These are phyloP conservation scores for Holocentrus rufus DNA, from an alignment of 2,797 vertebrate genomes.

Conservation along the genomic window DNA sequence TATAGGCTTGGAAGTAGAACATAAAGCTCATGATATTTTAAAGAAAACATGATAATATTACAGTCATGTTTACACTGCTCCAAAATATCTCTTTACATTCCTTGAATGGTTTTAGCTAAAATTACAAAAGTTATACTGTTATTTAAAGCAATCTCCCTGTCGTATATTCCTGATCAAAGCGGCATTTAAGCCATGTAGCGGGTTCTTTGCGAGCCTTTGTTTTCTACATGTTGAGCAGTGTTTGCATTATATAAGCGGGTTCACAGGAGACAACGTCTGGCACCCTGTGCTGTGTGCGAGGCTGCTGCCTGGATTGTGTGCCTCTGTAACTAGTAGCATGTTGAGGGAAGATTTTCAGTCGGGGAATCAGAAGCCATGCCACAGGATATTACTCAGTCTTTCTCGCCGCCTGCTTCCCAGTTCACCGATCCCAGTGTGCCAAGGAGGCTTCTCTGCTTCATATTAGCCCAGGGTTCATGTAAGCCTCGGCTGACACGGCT, in stretches of 20 bases:
- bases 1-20: slow-evolving; percentile 6
- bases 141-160: background rate
- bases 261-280: slow-evolving; percentile 45
- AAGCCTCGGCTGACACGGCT: slow-evolving; percentile 70
- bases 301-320: slow-evolving; percentile 36
- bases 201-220: background rate
- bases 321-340: slow-evolving; percentile 68
- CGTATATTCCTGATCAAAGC: slow-evolving; percentile 1
- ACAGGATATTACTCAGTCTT: slow-evolving; percentile 79
- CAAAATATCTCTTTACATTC: slow-evolving; percentile 1
- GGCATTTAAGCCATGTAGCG: background rate
- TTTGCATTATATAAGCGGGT: slow-evolving; percentile 33
- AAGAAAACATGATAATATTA: background rate
- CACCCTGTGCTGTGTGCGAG: slow-evolving; percentile 27
- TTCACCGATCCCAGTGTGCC: slow-evolving; percentile 68
- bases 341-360: slow-evolving; percentile 64
- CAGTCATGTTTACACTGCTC: background rate
- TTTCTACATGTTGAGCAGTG: slow-evolving; percentile 19
- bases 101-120: background rate
- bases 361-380: slow-evolving; percentile 70
- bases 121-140: background rate
- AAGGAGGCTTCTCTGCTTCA: slow-evolving; percentile 70
- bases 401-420: slow-evolving; percentile 61
- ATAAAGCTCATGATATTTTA: background rate
- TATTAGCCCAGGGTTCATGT: slow-evolving; percentile 74